phyloP scores from a whole-genome alignment of 2,797 vertebrate genomes.

The Hapalemur alaotrensis region DNA sequence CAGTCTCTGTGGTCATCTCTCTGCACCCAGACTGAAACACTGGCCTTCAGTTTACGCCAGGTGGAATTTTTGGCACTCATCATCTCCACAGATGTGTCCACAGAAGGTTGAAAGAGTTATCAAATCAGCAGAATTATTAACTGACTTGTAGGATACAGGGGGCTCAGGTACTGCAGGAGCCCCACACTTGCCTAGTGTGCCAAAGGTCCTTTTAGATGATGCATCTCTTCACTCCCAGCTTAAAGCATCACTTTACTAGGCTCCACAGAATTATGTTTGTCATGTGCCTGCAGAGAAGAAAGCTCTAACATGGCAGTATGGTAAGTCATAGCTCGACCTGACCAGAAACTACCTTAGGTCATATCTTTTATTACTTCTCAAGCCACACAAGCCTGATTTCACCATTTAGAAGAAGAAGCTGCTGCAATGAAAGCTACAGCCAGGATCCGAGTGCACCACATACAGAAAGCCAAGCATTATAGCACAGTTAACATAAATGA shows the following conservation, averaged over 20 bases:
- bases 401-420: background rate
- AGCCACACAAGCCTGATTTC: background rate
- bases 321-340: background rate
- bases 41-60: background rate
- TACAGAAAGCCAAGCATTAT: background rate
- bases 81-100: background rate
- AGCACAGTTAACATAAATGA: background rate
- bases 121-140: background rate
- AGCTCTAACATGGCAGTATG: background rate
- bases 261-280: background rate
- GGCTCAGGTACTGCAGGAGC: background rate
- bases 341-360: background rate
- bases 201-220: background rate
- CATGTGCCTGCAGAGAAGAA: background rate
- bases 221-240: background rate
- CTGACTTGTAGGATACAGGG: background rate
- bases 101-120: background rate
- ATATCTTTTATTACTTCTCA: background rate
- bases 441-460: background rate
- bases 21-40: background rate
- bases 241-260: background rate
- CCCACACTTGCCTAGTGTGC: background rate
- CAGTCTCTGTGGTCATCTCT: background rate
- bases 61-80: slow-evolving; percentile 20
- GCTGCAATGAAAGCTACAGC: background rate